Conservation (phyloP, 2,113 vertebrate species). For the Chelonoidis abingdonii region DNA sequence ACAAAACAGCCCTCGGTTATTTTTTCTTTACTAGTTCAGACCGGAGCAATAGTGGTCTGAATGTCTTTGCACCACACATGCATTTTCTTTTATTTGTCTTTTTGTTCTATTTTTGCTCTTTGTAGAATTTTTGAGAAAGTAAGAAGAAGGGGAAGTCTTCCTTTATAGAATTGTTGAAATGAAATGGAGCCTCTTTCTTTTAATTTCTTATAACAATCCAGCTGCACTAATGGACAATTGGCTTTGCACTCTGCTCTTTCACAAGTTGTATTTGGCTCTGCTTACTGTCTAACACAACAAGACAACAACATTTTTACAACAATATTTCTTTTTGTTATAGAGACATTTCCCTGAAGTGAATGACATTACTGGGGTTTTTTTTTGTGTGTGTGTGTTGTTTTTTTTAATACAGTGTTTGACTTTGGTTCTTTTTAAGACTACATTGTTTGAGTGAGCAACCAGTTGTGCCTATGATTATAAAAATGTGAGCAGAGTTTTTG, state of each 20-base stretch:
- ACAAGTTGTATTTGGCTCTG: conserved; percentile 33
- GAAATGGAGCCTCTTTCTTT: conserved; percentile 62
- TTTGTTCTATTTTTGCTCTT: neutral
- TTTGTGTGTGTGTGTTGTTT: neutral
- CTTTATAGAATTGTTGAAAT: conserved; percentile 36
- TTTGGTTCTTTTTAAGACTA: conserved; percentile 12
- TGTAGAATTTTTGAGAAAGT: neutral
- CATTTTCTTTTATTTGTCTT: neutral
- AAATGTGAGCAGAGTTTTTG: no score
- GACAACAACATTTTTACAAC: conserved; percentile 12
- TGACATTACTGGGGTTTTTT: neutral
- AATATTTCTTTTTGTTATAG: conserved; percentile 25
- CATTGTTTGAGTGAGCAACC: neutral
- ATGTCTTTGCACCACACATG: neutral
- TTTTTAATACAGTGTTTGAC: neutral
- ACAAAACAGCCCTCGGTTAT: neutral
- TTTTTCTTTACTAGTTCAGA: conserved; percentile 19
- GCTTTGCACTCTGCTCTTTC: neutral
- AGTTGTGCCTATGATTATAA: no score
- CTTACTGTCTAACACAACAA: conserved; percentile 24
- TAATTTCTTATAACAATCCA: conserved; percentile 61
- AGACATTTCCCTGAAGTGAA: conserved; percentile 24
- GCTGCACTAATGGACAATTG: conserved; percentile 40
- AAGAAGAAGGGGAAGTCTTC: neutral
- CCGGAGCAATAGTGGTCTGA: neutral